Conservation (phyloP, 2,113 vertebrate genomes). For the Lipophrys pholis region DNA sequence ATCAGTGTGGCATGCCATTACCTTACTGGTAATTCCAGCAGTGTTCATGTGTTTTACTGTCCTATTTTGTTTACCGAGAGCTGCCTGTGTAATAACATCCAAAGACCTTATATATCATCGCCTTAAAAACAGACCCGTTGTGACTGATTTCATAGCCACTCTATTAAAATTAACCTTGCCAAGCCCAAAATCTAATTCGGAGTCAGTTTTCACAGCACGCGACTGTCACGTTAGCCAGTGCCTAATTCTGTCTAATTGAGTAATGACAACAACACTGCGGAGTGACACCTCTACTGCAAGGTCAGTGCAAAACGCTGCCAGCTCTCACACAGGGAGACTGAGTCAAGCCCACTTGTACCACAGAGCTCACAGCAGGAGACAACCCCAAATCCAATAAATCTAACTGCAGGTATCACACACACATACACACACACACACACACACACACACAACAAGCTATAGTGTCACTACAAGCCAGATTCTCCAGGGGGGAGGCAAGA, state of each 20-base stretch:
- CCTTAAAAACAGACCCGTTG: constrained; percentile 52
- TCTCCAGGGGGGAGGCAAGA: constrained; percentile 6
- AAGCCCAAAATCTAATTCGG: constrained; percentile 55
- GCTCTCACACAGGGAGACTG: constrained; percentile 66
- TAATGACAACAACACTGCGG: constrained; percentile 70
- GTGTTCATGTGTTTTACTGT: constrained; percentile 4
- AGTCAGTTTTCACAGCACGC: constrained; percentile 69
- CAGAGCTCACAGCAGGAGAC: constrained; percentile 61
- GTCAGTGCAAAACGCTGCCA: constrained; percentile 69
- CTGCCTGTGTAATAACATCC: constrained; percentile 20
- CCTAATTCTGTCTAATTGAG: constrained; percentile 80
- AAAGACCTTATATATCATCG: constrained; percentile 50
- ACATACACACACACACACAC: constrained; percentile 15
- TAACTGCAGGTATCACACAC: constrained; percentile 61
- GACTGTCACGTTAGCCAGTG: constrained; percentile 66
- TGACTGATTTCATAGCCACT: constrained; percentile 21
- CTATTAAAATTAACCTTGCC: constrained; percentile 44
- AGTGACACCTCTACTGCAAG: constrained; percentile 72
- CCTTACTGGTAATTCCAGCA: constrained; percentile 33
- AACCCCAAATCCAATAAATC: constrained; percentile 75
- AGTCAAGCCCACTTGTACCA: constrained; percentile 56
- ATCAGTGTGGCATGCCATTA: constrained; percentile 45
- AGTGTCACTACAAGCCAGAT: constrained; percentile 8
- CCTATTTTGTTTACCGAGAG: constrained; percentile 6
- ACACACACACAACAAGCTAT: neutral